Evolutionary conservation across 2,888 invertebrate species (phyloP), one percentile per base, ranked within the genome.

Genomic region (Mythimna vitellina): DNA sequence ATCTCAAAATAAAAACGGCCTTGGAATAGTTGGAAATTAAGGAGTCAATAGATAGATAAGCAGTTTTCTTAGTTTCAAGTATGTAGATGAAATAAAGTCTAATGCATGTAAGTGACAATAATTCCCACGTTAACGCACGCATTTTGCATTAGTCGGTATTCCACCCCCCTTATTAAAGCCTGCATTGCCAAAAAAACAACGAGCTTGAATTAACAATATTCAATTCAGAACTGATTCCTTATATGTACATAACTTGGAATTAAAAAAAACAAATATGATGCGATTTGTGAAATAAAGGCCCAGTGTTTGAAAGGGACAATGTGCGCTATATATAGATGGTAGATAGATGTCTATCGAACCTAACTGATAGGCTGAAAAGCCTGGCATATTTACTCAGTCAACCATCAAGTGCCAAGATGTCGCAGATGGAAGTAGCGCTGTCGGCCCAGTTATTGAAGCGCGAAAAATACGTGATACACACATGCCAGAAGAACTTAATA

Each of bases 391-490:
- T 70, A 64, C 56, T 57, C 53, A 79, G 60, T 78, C 66, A 67
- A 82, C 60, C 78, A 70, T 57, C 60, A 65, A 57, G 58, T 64
- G 58, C 58, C 73, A 81, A 71, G 65, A 83, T 83, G 79, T 80
- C 80, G 68, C 74, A 62, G 57, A 69, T 66, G 56, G 65, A 65
- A 65, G 60, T 68, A 67, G 56, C 61, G 78, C n/a, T 69, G 75
- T 22, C 56, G 71, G 79, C 74, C 74, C 46, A 57, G 65, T 83
- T 83, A 74, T 68, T 71, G 70, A 60, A 79, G 83, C 83, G 70
- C 67, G 57, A 71, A 67, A 67, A 74, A 71, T 78, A 65, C 54
- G 29, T 56, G 22, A 65, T 76, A 56, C n/a, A 67, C 56, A 68
- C 51, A 62, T 62, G 60, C 67, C 29, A 56, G 46, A 61, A 25